Evolutionary conservation across 2,797 vertebrate species (phyloP), one percentile per base, ranked within the genome.

Genomic region (Dallia pectoralis): DNA sequence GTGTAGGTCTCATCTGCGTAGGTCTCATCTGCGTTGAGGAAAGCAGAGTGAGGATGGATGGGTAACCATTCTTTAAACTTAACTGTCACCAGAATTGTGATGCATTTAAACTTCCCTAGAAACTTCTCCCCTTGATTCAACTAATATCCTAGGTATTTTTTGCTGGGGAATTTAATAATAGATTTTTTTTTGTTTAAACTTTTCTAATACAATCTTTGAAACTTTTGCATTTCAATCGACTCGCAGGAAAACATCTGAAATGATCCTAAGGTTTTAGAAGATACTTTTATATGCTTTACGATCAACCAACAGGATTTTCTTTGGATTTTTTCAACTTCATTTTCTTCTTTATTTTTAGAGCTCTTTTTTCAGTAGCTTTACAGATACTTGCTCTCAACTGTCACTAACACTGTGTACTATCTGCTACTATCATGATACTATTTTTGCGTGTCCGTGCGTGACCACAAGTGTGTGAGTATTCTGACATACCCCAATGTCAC

Each of bases 321-420:
- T 65, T 48, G 16, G 47, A 36, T 7, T 65, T 11, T 72, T 32
- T 51, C 27, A 47, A 51, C 48, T 63, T 9, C 6, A 48, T 72
- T 64, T 65, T 66, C 32, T 66, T 67, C 44, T 44, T 22, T 4
- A 67, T 6, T 53, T 2, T 53, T 33, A 67, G 32, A 67, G n/a
- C 40, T 33, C 29, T 49, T 69, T 27, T 69, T 49, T 25, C 8
- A 19, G 16, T 4, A 49, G 7, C 47, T n/a, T 69, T 69, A 30
- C n/a, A 49, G 44, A 29, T 49, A 18, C 40, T 29, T 40, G 36
- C 25, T 27, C 63, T 53, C 22, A 49, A 73, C 63, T 25, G 64
- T 67, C 22, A 36, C 64, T 36, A 67, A 73, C 48, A 11, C 48
- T 19, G 4, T 32, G 25, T 72, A 64, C 48, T 56, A 71, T 67